Conservation (phyloP, 2,113 vertebrate genomes). For the Cariama cristata region DNA sequence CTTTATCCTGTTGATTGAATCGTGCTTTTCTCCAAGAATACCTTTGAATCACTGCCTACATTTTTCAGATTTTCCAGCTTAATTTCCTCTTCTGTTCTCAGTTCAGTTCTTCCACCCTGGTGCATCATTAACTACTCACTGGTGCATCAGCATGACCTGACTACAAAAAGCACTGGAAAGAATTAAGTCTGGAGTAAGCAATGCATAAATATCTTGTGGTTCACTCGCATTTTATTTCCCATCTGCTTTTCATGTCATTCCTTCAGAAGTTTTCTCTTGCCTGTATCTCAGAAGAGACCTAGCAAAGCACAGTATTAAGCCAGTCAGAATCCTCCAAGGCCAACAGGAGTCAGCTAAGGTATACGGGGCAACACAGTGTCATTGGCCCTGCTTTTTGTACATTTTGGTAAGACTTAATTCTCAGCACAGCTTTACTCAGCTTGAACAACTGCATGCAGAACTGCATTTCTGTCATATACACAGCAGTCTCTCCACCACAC, state of each 20-base stretch:
- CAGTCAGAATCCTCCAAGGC: neutral
- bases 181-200: neutral
- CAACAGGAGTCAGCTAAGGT: neutral
- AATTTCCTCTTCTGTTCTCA: neutral
- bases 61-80: constrained; percentile 12
- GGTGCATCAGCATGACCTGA: neutral
- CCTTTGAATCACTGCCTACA: neutral
- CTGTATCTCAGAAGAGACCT: neutral
- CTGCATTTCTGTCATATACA: neutral
- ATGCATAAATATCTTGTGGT: neutral
- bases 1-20: neutral
- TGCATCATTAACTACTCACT: constrained; percentile 29
- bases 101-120: neutral
- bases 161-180: neutral
- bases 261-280: neutral
- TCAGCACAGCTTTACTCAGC: neutral
- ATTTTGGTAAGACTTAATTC: neutral
- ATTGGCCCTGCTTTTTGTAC: fast-evolving
- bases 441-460: neutral
- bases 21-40: neutral
- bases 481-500: neutral
- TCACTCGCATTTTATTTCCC: neutral
- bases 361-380: fast-evolving
- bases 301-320: neutral
- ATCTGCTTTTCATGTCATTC: neutral